Evolutionary conservation across 2,797 vertebrate species (phyloP).

Genomic region (Rhodeus uyekii): DNA sequence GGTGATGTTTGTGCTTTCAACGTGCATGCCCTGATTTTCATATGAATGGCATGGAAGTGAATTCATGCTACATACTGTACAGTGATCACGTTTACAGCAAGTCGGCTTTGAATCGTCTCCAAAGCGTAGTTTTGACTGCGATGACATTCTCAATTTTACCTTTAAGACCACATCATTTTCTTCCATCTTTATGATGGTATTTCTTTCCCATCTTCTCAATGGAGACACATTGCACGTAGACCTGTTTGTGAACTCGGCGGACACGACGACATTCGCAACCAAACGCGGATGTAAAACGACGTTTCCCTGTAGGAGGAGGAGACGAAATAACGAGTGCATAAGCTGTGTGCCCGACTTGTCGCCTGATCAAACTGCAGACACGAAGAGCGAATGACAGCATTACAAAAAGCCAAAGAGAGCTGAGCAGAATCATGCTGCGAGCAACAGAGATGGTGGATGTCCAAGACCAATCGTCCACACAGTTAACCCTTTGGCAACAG

Average conservation of each 20-base stretch:
- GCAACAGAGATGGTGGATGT: conserved; percentile 85
- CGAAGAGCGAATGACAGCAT: conserved; percentile 86
- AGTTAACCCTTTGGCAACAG: conserved; percentile 93
- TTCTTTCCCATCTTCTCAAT: background rate
- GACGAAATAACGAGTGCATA: conserved; percentile 59
- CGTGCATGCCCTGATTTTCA: conserved; percentile 73
- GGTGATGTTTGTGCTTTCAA: conserved; percentile 70
- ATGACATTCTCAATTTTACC: background rate
- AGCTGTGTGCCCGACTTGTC: conserved; percentile 29
- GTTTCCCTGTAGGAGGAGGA: conserved; percentile 3
- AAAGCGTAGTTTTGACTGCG: background rate
- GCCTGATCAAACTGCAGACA: conserved; percentile 73
- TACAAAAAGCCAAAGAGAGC: conserved; percentile 84
- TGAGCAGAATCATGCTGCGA: conserved; percentile 92
- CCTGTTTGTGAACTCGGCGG: background rate
- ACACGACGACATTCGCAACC: background rate
- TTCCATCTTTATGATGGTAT: background rate
- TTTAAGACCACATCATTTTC: background rate
- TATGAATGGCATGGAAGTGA: conserved; percentile 62
- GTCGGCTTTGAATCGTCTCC: conserved; percentile 6
- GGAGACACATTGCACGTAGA: background rate
- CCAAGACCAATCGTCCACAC: conserved; percentile 83
- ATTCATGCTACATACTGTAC: conserved; percentile 37
- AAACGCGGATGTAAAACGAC: background rate
- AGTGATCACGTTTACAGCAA: conserved; percentile 24